Evolutionary conservation across 1,140 invertebrate species (phyloP), one percentile per base, ranked within the genome.

Genomic region (Hydropsyche tenuis): DNA sequence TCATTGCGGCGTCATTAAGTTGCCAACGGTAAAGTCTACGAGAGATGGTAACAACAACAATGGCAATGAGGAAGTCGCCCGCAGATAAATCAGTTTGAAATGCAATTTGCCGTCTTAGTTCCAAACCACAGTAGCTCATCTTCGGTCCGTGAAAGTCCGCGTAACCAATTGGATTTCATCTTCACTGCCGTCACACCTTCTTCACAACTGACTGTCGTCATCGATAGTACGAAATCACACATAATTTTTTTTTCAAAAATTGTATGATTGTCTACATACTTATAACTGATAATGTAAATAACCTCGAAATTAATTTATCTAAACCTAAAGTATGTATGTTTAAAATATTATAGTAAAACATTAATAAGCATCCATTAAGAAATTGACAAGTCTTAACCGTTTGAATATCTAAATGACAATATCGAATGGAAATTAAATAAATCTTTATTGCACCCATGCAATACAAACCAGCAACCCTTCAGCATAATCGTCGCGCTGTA

Each of bases 101-200:
- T 70, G 68, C 45, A 70, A 70, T 70, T 70, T 70, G 68, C 37
- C 56, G 30, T 37, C 30, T 37, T 60, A 60, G 56, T 20, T 25
- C 45, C 20, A 70, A 69, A 70, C 68, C 68, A 70, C 68, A 70
- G 68, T 70, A 70, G 68, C 68, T 70, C 68, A 70, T 70, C 68
- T 70, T 70, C 68, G 51, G 68, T 70, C 68, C 68, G 68, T 53
- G 68, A 70, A 70, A 70, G 46, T 56, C 48, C 25, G 23, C 25
- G 68, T 70, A 22, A 46, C 51, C 48, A 70, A 70, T 70, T 70
- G 51, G 46, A 43, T 43, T 20, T 53, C 48, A 45, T 65, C 63
- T 65, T 20, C 60, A 16, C 12, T 7, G 14, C 60, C 51, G 51
- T 60, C 56, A 60, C 56, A 20, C 30, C 30, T 37, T 37, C 30